Conservation (phyloP, 2,113 vertebrate genomes). For the Diphyllodes magnificus region DNA sequence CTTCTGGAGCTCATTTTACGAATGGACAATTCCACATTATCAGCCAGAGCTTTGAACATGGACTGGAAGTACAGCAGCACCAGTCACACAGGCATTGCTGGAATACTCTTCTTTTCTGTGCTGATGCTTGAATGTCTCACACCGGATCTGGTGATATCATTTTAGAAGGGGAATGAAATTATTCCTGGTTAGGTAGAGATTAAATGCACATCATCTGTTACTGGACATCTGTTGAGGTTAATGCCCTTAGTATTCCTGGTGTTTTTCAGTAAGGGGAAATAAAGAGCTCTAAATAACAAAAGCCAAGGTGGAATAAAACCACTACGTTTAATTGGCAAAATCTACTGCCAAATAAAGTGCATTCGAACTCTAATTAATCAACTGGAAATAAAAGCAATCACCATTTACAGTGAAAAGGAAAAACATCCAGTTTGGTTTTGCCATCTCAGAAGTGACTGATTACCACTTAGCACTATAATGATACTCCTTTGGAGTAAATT, state of each 20-base stretch:
- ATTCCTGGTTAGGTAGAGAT: constrained; percentile 23
- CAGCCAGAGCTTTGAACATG: background rate
- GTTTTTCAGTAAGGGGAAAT: background rate
- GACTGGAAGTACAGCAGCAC: background rate
- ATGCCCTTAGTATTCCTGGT: background rate
- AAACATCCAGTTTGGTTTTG: constrained; percentile 28
- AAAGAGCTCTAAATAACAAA: constrained; percentile 15
- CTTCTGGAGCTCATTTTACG: background rate
- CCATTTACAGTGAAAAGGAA: background rate
- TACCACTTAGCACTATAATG: constrained; percentile 32
- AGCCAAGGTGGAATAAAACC: background rate
- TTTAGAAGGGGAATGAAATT: constrained; percentile 18
- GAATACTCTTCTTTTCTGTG: background rate
- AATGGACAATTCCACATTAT: background rate
- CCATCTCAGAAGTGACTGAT: constrained; percentile 45
- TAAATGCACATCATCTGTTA: constrained; percentile 21
- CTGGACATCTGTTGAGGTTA: constrained; percentile 44
- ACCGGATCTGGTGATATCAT: background rate
- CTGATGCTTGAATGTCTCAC: constrained; percentile 2
- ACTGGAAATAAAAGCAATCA: background rate
- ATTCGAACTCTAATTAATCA: constrained; percentile 21
- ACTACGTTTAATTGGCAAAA: background rate
- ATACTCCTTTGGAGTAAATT: constrained; percentile 57
- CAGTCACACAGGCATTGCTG: background rate
- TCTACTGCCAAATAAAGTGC: background rate